phyloP scores from a whole-genome alignment of 2,888 invertebrate genomes.

The Noctua janthina region DNA sequence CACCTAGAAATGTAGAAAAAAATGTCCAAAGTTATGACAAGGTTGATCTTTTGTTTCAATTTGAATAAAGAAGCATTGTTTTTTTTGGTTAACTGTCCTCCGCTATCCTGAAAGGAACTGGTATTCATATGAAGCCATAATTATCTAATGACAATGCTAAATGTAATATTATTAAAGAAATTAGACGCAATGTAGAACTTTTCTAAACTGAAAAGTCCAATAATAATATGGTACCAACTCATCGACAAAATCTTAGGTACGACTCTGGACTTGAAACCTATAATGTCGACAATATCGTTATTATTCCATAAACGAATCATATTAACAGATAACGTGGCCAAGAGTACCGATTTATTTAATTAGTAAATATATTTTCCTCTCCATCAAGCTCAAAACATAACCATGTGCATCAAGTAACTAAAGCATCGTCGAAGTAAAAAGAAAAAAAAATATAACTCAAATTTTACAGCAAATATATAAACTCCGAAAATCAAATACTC shows the following conservation, averaged over 20 bases:
- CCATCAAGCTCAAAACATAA: not conserved
- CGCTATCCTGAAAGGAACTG: not conserved
- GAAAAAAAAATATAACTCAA: not conserved
- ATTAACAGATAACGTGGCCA: not conserved
- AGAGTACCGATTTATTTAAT: not conserved
- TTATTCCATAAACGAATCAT: not conserved
- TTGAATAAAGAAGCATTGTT: constrained; percentile 7
- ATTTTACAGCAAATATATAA: constrained; percentile 49
- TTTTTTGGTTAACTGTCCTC: not conserved
- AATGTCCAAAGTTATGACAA: not conserved
- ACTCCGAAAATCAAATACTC: constrained; percentile 42
- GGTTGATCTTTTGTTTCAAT: constrained; percentile 11
- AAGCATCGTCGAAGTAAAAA: not conserved
- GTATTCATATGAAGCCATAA: not conserved
- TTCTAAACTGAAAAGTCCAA: not conserved
- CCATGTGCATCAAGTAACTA: constrained; percentile 1
- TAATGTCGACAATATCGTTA: not conserved
- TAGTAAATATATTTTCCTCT: not conserved
- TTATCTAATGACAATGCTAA: not conserved
- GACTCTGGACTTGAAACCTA: not conserved
- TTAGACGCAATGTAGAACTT: not conserved
- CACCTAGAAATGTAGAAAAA: not conserved
- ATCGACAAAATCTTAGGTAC: not conserved
- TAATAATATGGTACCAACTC: not conserved
- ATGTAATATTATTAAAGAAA: not conserved